phyloP scores from a whole-genome alignment of 2,113 vertebrate species.

The Indicator indicator region DNA sequence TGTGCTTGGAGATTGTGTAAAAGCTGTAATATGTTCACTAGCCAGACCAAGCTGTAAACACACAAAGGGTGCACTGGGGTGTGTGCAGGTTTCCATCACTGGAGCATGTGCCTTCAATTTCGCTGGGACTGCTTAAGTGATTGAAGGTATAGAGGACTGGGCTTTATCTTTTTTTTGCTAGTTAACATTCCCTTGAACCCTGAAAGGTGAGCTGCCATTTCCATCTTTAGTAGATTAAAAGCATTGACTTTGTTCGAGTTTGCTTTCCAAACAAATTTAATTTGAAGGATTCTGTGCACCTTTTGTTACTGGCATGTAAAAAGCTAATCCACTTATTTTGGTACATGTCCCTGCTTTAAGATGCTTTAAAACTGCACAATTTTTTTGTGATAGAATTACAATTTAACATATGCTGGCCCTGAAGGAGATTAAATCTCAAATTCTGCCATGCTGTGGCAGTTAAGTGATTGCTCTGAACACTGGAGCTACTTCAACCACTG shows the following conservation, averaged over 20 bases:
- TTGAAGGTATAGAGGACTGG: background rate
- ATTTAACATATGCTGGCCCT: background rate
- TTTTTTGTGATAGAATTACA: background rate
- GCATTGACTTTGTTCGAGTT: background rate
- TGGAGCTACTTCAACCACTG: background rate
- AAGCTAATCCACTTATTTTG: conserved; percentile 49
- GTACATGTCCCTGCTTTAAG: background rate
- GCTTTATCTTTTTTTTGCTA: background rate
- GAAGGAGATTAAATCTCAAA: conserved; percentile 11
- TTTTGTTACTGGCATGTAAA: conserved; percentile 1
- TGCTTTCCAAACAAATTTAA: conserved; percentile 38
- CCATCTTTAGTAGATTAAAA: conserved; percentile 33
- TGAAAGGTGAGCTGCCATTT: background rate
- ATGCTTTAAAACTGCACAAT: background rate
- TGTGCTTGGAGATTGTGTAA: background rate
- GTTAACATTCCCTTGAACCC: conserved; percentile 17
- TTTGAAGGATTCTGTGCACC: background rate
- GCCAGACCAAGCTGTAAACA: background rate
- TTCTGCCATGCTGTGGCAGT: background rate
- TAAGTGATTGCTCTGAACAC: background rate
- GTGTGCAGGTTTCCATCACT: background rate
- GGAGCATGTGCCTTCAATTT: background rate
- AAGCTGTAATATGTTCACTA: background rate
- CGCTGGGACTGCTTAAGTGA: background rate
- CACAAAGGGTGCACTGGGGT: background rate